Evolutionary conservation across 2,888 invertebrate species (phyloP).

Genomic region (Drosophila heteroneura): DNA sequence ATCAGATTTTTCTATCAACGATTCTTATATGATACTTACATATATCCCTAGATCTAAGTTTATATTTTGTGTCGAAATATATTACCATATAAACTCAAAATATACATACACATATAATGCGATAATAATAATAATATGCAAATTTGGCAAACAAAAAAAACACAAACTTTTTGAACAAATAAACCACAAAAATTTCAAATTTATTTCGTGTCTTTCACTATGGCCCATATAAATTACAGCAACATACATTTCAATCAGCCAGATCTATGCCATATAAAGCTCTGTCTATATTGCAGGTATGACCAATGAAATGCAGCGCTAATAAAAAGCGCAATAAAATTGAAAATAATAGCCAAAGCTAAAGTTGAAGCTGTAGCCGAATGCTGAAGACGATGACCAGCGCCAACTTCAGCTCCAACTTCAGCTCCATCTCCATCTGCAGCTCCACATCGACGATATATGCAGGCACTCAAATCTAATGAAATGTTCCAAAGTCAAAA

Average conservation of each 20-base stretch:
- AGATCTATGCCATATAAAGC: conserved; percentile 55
- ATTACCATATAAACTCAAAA: conserved; percentile 39
- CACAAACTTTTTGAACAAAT: conserved; percentile 67
- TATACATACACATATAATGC: conserved; percentile 31
- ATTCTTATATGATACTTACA: conserved; percentile 45
- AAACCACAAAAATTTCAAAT: conserved; percentile 52
- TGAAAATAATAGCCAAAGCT: conserved; percentile 76
- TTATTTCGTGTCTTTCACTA: conserved; percentile 50
- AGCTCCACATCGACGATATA: conserved; percentile 66
- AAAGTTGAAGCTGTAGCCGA: conserved; percentile 7
- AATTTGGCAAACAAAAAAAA: conserved; percentile 63
- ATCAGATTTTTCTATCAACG: conserved; percentile 68
- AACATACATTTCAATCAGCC: conserved; percentile 63
- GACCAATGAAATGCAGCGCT: conserved; percentile 69
- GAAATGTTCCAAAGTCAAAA: conserved; percentile 79
- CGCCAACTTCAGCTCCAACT: background rate
- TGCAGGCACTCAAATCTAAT: conserved; percentile 82
- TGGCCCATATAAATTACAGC: conserved; percentile 52
- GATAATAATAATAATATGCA: conserved; percentile 56
- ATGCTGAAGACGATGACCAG: conserved; percentile 41
- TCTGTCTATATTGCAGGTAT: conserved; percentile 39
- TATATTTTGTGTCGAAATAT: conserved; percentile 68
- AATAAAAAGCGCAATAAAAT: conserved; percentile 80
- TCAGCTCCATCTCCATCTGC: background rate
- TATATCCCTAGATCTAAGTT: conserved; percentile 63